Conservation (phyloP, 30 jellyfish, hydroid and myxozoan genomes). For the Aurelia aurita complex sp. Pacific region DNA sequence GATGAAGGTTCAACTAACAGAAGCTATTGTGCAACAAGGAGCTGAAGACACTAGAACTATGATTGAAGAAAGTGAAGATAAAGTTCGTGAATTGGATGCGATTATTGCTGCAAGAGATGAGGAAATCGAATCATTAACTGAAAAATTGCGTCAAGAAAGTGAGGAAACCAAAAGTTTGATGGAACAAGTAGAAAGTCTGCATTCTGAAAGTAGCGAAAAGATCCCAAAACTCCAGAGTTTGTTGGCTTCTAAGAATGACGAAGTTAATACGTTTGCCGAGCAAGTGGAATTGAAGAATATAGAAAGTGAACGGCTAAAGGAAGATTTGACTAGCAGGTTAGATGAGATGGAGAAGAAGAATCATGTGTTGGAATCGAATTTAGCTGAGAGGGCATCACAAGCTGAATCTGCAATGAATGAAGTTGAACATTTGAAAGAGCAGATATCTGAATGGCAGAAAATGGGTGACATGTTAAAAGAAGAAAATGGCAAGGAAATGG, state of each 20-base stretch:
- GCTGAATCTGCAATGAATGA: background rate
- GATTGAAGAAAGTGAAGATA: conserved; percentile 12
- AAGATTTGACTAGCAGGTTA: conserved; percentile 3
- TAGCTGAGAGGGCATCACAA: background rate
- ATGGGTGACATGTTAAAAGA: conserved; percentile 13
- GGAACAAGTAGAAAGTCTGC: background rate
- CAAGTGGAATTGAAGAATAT: background rate
- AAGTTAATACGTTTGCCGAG: background rate
- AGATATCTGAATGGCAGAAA: conserved; percentile 5
- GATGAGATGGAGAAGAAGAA: conserved; percentile 16
- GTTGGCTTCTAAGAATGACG: conserved; percentile 7
- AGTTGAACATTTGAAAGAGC: conserved; percentile 2
- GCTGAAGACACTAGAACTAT: conserved; percentile 7
- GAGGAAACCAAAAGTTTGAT: background rate
- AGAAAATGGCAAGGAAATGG: background rate
- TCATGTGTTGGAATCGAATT: background rate
- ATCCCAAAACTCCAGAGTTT: background rate
- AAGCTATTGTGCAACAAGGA: conserved; percentile 13
- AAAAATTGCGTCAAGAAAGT: background rate
- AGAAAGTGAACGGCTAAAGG: conserved; percentile 12
- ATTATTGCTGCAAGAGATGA: background rate
- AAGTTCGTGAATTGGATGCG: background rate
- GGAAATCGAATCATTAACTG: conserved; percentile 5
- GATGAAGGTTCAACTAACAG: conserved; percentile 26
- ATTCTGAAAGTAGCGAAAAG: background rate